These are phyloP conservation scores for Bombus ignitus DNA, from an alignment of 1,140 invertebrate genomes.

Conservation along the genomic window DNA sequence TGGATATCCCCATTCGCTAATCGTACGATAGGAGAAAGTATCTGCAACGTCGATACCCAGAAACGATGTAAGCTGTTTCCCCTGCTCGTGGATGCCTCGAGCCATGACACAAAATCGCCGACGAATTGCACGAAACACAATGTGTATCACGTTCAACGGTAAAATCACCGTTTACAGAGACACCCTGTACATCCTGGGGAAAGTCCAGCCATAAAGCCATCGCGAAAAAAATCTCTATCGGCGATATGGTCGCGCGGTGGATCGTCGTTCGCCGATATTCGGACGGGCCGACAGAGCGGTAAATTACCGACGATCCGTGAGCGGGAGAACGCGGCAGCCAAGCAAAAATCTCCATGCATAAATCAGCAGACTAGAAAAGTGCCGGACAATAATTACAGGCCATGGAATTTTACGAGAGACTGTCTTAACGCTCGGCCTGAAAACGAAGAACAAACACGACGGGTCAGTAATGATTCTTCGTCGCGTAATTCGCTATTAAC, in stretches of 20 bases:
- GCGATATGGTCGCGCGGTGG: background rate
- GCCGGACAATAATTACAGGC: slow-evolving; percentile 21
- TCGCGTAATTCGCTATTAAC: slow-evolving; percentile 10
- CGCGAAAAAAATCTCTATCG: background rate
- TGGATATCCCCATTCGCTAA: slow-evolving; percentile 43
- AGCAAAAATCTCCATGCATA: slow-evolving; percentile 14
- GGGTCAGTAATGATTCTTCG: background rate
- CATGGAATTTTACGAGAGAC: slow-evolving; percentile 40
- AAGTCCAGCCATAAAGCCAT: slow-evolving; percentile 20
- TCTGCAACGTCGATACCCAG: background rate
- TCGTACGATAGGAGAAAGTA: slow-evolving; percentile 49
- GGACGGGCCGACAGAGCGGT: background rate
- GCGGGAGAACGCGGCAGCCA: background rate
- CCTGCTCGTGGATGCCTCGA: background rate
- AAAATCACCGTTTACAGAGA: background rate
- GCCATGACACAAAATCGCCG: background rate
- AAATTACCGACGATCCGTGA: slow-evolving; percentile 47
- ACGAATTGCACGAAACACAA: background rate
- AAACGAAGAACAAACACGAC: background rate
- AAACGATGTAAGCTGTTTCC: background rate
- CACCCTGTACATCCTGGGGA: slow-evolving; percentile 23
- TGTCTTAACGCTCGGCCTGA: background rate
- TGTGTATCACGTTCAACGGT: background rate
- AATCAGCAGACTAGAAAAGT: slow-evolving; percentile 26
- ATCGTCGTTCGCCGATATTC: background rate